Conservation (phyloP, 2,797 vertebrate species). For the Galago senegalensis region DNA sequence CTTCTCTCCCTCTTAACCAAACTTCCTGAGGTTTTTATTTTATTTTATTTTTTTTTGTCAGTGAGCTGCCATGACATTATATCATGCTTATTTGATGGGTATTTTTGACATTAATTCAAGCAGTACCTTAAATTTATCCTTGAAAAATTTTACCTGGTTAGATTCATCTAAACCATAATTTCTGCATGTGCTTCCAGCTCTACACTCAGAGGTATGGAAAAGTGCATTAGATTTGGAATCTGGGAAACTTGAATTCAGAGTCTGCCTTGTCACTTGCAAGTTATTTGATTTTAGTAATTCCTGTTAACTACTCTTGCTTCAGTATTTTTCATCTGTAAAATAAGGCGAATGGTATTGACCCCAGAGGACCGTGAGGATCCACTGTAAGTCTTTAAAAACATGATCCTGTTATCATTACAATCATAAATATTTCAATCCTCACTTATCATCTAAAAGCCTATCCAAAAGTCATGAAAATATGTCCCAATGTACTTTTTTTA, state of each 20-base stretch:
- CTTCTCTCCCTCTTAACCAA: slow-evolving; percentile 9
- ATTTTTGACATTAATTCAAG: background rate
- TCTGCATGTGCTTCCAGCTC: background rate
- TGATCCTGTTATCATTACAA: background rate
- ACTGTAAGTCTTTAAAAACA: background rate
- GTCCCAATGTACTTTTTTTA: background rate
- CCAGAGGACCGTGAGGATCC: background rate
- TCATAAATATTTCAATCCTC: slow-evolving; percentile 40
- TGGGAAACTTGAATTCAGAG: slow-evolving; percentile 5
- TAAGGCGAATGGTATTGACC: background rate
- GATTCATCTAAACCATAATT: slow-evolving; percentile 41
- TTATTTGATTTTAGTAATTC: slow-evolving; percentile 34
- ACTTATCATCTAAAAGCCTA: background rate
- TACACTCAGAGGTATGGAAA: background rate
- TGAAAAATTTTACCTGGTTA: slow-evolving; percentile 14
- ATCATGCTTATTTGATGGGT: background rate
- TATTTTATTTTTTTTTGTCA: background rate
- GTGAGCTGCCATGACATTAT: background rate
- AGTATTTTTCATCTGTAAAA: slow-evolving; percentile 28
- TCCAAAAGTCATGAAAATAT: slow-evolving; percentile 40
- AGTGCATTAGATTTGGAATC: background rate
- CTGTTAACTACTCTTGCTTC: background rate
- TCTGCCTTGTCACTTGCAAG: background rate
- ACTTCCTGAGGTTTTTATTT: background rate
- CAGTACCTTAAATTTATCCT: slow-evolving; percentile 20